Conservation (phyloP, 2,888 invertebrate species). For the Leptinotarsa haldemani region DNA sequence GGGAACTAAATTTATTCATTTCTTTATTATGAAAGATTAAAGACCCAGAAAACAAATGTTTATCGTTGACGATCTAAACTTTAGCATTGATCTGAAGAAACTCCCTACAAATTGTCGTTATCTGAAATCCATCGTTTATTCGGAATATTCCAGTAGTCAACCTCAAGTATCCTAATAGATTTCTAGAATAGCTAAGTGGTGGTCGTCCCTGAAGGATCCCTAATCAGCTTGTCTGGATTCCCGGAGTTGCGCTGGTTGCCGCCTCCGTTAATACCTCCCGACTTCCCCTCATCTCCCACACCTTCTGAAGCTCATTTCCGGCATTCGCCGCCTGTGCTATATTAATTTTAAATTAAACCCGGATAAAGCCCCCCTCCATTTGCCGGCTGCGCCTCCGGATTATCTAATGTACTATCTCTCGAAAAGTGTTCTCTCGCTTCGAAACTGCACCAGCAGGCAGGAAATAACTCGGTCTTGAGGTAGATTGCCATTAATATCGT, state of each 20-base stretch:
- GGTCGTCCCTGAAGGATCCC: conserved; percentile 33
- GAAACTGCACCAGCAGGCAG: conserved; percentile 51
- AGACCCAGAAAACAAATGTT: no score
- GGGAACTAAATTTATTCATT: no score
- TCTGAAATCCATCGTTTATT: no score
- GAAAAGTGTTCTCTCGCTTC: conserved; percentile 52
- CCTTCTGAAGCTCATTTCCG: conserved; percentile 78
- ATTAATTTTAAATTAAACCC: conserved; percentile 79
- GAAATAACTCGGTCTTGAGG: conserved; percentile 64
- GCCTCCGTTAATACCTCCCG: conserved; percentile 40
- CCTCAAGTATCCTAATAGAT: conserved; percentile 26
- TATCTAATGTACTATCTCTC: conserved; percentile 62
- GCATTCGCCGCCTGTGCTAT: conserved; percentile 74
- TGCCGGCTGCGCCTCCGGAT: conserved; percentile 57
- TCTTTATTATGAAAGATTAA: no score
- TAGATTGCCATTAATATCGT: conserved; percentile 64
- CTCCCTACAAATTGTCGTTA: no score
- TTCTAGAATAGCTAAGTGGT: conserved; percentile 28
- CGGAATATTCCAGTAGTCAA: not conserved
- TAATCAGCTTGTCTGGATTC: conserved; percentile 44
- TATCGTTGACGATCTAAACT: no score
- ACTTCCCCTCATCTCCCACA: conserved; percentile 50
- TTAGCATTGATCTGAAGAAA: no score
- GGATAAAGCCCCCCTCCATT: conserved; percentile 66
- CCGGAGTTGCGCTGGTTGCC: conserved; percentile 40